Base-by-base conservation (phyloP, 2,797 vertebrate genomes). In the Chrysocyon brachyurus region DNA sequence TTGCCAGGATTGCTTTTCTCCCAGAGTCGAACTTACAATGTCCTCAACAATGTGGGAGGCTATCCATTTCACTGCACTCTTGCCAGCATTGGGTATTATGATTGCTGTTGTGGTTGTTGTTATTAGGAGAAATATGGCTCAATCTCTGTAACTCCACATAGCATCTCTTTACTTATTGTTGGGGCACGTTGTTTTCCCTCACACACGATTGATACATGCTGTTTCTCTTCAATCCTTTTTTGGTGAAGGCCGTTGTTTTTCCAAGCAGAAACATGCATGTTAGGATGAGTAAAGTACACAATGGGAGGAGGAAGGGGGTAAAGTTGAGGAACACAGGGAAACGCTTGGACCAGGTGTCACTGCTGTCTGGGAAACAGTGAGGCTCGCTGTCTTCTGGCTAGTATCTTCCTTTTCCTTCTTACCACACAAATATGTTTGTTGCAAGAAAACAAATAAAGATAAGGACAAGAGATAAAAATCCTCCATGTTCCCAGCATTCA, bases 401-500 rank as follows among this genome's bases (percentile, higher is more conserved):
- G 24, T 57, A 63, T 83, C 19, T 83, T 68, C 31, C 54, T 87
- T 66, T 57, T 22, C 22, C 33, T 26, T 85, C 70, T 82, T 89
- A 82, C 54, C 56, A 81, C 6, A 59, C 33, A 86, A 81, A 57
- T 90, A 83, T 22, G 17, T 52, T 91, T 12, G 57, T 46, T 95
- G 16, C 7, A 66, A 36, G 24, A 95, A 82, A 78, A 79, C 66
- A 68, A 72, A 70, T 64, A 73, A 78, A 90, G 40, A 63, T 49
- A 87, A 77, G 28, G 33, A 85, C 46, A 36, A 83, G 56, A 94
- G 70, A 75, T 49, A 66, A 87, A 92, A 94, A 88, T 87, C n/a
- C 81, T 24, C 26, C 3, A 40, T 46, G 63, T 87, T 73, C 28
- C 36, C 57, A 84, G 19, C 31, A 85, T 57, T 87, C 26, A 68